Conservation (phyloP, 2,888 invertebrate species). For the Macrosoma leucophasiata region DNA sequence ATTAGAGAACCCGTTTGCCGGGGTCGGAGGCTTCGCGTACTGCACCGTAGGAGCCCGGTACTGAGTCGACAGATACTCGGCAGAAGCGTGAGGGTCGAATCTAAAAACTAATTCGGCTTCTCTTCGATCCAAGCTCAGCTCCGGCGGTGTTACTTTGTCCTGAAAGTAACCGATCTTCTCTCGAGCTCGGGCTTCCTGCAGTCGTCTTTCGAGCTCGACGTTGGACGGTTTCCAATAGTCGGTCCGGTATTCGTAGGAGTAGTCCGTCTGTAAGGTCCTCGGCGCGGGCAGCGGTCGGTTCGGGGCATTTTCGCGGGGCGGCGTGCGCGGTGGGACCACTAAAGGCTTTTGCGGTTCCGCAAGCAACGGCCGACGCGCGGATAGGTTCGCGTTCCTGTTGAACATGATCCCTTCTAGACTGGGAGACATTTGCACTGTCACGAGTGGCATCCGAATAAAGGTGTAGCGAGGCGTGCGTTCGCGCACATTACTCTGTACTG, state of each 20-base stretch:
- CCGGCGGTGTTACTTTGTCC: constrained; percentile 62
- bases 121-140: constrained; percentile 60
- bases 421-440: constrained; percentile 72
- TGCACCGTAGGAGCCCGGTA: constrained; percentile 61
- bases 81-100: constrained; percentile 65
- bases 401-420: constrained; percentile 71
- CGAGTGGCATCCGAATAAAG: constrained; percentile 39
- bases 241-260: constrained; percentile 52
- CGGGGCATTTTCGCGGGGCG: constrained; percentile 60
- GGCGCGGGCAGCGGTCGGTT: constrained; percentile 53
- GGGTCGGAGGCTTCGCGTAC: constrained; percentile 62
- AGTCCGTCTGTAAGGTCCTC: constrained; percentile 44
- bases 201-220: constrained; percentile 63
- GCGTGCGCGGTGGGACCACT: constrained; percentile 61
- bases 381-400: constrained; percentile 64
- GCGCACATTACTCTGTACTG: constrained; percentile 61
- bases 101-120: constrained; percentile 68
- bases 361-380: constrained; percentile 67
- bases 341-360: constrained; percentile 68
- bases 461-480: constrained; percentile 53
- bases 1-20: constrained; percentile 58
- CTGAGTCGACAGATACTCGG: constrained; percentile 61
- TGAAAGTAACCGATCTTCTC: constrained; percentile 70
- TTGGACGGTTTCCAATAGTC: constrained; percentile 69
- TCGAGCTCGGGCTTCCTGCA: constrained; percentile 59